Conservation (phyloP, 2,888 invertebrate species). For the Stenurella melanura region DNA sequence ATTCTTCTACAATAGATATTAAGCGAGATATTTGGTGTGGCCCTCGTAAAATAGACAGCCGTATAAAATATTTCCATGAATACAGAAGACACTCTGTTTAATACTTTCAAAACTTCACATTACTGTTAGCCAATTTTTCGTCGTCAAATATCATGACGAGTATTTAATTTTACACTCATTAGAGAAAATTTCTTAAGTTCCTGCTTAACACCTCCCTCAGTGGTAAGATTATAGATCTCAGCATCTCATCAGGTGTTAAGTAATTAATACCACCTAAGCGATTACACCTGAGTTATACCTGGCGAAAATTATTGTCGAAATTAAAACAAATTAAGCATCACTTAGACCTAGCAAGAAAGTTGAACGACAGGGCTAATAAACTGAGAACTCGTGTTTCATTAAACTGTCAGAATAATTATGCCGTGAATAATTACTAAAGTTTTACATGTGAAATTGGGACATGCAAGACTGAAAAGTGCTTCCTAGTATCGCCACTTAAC, state of each 20-base stretch:
- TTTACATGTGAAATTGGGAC: slow-evolving; percentile 49
- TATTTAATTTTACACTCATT: no score
- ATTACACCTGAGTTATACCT: neutral
- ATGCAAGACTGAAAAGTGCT: slow-evolving; percentile 36
- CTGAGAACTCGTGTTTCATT: slow-evolving; percentile 45
- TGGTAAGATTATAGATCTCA: neutral
- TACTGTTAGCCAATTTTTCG: no score
- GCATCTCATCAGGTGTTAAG: slow-evolving; percentile 7
- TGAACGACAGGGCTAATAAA: slow-evolving; percentile 46
- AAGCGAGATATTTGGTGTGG: no score
- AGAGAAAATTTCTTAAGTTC: no score
- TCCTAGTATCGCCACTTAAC: slow-evolving; percentile 9
- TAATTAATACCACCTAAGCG: slow-evolving; percentile 24
- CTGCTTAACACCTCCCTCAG: no score
- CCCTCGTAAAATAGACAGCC: no score
- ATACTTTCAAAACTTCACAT: no score
- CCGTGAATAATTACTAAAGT: slow-evolving; percentile 52
- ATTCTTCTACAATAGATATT: no score
- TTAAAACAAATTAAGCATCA: slow-evolving; percentile 38
- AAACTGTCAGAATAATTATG: slow-evolving; percentile 51
- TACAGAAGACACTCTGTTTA: no score
- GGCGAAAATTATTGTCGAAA: slow-evolving; percentile 20
- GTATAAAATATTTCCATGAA: no score
- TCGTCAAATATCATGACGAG: no score
- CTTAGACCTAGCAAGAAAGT: slow-evolving; percentile 41